Evolutionary conservation across 2,113 vertebrate genomes (phyloP), one percentile per base, ranked within the genome.

Genomic region (Pterocles orientalis): DNA sequence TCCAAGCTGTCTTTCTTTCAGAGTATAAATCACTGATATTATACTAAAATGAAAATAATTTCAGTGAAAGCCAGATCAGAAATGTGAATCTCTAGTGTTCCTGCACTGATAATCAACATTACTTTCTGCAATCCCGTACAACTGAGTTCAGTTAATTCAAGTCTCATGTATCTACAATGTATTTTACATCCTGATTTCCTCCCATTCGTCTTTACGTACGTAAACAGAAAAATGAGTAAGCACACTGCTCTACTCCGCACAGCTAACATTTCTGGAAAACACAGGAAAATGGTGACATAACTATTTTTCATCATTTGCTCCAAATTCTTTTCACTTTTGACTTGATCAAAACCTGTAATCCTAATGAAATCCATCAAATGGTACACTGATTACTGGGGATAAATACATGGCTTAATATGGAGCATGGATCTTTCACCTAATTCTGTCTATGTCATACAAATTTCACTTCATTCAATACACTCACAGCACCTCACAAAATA

Each of bases 141-240:
- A 56, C 31, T 69, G 48, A 69, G 15, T 36, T 87, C 21, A 57
- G 48, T 65, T 64, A 89, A 82, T 73, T 45, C 31, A 69, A 29
- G 57, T 71, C 13, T 43, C 10, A 45, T 64, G 4, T 39, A 78
- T 34, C 45, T n/a, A 57, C 23, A 72, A 81, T 5, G 5, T 36
- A 65, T 39, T 91, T 80, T 72, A 80, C 7, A 76, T 54, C 16
- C 0, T 2, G 21, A 85, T 85, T 84, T 85, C 25, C 54, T 65
- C 54, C 18, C 31, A 23, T 5, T 58, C 25, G 1, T 48, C 26
- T 68, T 85, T n/a, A 72, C 0, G 0, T 34, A 60, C 3, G 6
- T 14, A 68, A 92, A 86, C 7, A 70, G 48, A n/a, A 82, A 64
- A 82, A 36, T 28, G 19, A 66, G 11, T 18, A 80, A 58, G 12